Percentiles rank a stretch among this genome's conserved stretches.
These are phyloP conservation scores for Halocynthia roretzi DNA, from an alignment of 23 tunicate species.

Conservation along the genomic window DNA sequence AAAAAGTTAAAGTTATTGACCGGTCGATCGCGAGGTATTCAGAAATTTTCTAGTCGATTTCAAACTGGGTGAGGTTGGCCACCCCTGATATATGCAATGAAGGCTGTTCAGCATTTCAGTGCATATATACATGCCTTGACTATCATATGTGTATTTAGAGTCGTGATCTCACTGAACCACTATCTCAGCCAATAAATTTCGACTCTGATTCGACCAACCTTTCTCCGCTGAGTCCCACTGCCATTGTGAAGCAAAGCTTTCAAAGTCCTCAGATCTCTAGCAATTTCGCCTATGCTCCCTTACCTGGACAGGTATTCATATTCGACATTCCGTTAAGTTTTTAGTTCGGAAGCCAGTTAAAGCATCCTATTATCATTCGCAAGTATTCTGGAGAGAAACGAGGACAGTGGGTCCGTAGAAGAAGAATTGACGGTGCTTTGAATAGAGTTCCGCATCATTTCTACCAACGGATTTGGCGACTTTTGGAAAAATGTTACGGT, in stretches of 20 bases:
- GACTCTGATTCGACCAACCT: neutral
- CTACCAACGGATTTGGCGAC: conserved; percentile 72
- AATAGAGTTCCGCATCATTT: conserved; percentile 87
- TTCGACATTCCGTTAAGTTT: no score
- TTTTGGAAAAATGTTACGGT: conserved; percentile 82
- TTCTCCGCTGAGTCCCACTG: neutral
- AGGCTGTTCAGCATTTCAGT: no score
- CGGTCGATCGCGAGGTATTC: no score
- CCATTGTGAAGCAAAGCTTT: neutral
- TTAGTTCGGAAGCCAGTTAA: no score
- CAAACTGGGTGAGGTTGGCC: no score
- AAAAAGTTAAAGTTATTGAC: no score
- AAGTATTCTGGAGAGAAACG: conserved; percentile 69
- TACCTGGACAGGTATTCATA: no score
- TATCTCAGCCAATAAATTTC: neutral
- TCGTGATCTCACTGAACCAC: conserved; percentile 6
- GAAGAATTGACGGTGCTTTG: conserved; percentile 90
- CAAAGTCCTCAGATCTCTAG: neutral
- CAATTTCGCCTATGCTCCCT: no score
- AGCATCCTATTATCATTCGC: neutral
- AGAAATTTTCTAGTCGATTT: no score
- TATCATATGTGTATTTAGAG: neutral
- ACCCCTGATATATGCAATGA: no score
- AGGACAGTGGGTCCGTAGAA: conserved; percentile 85
- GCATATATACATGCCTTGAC: neutral